A percentile compares a stretch with the other conserved stretches of the same genome.
Conservation (phyloP, 2,113 vertebrate genomes). For the Pristiophorus japonicus region DNA sequence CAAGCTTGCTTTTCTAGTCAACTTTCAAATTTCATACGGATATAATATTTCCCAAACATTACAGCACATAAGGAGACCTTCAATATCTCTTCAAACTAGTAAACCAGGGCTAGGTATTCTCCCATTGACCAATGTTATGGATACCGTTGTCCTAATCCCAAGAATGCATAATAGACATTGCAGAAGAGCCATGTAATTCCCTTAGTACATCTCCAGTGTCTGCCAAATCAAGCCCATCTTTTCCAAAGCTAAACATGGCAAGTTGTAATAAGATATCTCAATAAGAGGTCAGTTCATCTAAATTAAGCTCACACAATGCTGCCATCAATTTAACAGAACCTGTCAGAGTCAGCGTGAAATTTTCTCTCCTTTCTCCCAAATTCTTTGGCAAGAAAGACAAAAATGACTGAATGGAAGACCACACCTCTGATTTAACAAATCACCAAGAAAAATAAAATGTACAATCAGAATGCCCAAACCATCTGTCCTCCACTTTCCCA, state of each 20-base stretch:
- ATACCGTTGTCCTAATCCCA: neutral
- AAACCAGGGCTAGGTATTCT: neutral
- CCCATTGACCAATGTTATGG: neutral
- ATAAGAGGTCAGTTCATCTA: conserved; percentile 10
- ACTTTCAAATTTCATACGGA: neutral
- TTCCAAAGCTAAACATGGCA: neutral
- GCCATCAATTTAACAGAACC: neutral
- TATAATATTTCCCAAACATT: neutral
- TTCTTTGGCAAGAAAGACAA: neutral
- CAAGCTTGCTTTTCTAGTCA: neutral
- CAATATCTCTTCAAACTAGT: neutral
- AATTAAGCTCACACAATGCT: neutral
- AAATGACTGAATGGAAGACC: neutral
- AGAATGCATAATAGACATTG: neutral
- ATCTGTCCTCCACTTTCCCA: neutral
- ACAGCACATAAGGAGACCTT: neutral
- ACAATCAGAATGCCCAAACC: neutral
- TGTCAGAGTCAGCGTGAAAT: neutral
- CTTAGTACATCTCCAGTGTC: neutral
- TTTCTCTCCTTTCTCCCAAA: neutral
- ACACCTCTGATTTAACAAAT: neutral
- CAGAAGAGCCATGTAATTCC: conserved; percentile 5
- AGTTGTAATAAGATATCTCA: neutral
- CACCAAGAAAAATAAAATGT: neutral
- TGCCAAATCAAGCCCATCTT: neutral